Percentiles rank a stretch among this genome's conserved stretches.
Conservation (phyloP, 2,797 vertebrate genomes). For the Psittacula derbiana region DNA sequence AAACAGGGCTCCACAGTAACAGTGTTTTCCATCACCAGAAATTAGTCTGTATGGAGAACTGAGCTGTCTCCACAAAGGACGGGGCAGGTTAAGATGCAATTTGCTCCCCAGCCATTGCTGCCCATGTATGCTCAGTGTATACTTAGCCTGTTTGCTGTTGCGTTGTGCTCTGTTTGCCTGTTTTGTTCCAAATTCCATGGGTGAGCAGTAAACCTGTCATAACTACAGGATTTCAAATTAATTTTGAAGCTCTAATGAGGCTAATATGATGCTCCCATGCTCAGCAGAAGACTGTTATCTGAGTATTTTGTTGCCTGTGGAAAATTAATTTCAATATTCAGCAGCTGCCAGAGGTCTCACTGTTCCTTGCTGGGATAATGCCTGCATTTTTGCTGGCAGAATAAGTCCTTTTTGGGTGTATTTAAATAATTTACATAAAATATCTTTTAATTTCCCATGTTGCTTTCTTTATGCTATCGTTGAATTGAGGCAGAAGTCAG, state of each 20-base stretch:
- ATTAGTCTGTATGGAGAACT: background rate
- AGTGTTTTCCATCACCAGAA: background rate
- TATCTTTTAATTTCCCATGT: background rate
- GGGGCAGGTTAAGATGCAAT: background rate
- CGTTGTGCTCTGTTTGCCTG: background rate
- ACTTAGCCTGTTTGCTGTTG: background rate
- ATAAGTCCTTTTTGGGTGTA: background rate
- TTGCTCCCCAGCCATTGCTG: background rate
- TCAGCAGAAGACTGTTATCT: background rate
- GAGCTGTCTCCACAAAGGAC: background rate
- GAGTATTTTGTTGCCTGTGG: background rate
- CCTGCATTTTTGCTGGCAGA: background rate
- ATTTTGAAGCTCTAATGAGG: background rate
- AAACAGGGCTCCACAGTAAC: background rate
- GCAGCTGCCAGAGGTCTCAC: background rate
- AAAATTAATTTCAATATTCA: background rate
- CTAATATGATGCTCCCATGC: background rate
- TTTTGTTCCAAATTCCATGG: background rate
- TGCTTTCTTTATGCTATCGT: background rate
- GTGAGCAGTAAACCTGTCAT: background rate
- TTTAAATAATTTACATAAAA: background rate
- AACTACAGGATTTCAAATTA: background rate
- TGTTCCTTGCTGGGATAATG: background rate
- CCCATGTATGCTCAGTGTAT: fast-evolving
- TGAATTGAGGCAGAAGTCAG: background rate